Conservation (phyloP, 1,140 invertebrate genomes). For the Ips nitidus region DNA sequence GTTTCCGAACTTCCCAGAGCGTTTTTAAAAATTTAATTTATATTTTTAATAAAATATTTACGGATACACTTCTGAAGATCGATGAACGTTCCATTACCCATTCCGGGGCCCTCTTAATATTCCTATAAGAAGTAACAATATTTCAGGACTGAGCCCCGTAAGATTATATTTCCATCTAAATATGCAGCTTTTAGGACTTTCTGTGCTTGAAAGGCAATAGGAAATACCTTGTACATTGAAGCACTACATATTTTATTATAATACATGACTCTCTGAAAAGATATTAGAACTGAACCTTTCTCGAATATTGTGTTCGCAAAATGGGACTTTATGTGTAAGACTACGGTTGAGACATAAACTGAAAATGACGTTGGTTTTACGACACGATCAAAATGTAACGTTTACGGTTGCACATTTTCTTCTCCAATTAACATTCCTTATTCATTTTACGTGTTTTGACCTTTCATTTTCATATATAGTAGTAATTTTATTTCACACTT, state of each 20-base stretch:
- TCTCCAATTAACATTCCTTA: constrained; percentile 29
- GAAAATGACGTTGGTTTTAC: constrained; percentile 25
- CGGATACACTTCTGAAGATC: neutral
- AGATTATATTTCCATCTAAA: constrained; percentile 2
- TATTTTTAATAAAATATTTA: constrained; percentile 1
- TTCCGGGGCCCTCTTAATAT: neutral
- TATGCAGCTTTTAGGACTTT: neutral
- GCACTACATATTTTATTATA: neutral
- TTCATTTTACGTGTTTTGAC: constrained; percentile 20
- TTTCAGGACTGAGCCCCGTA: neutral
- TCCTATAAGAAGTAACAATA: neutral
- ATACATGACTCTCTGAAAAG: constrained; percentile 1
- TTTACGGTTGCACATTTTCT: constrained; percentile 25
- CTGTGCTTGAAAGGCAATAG: neutral
- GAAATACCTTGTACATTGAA: constrained; percentile 1
- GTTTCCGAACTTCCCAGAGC: too few species aligned
- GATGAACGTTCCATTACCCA: neutral
- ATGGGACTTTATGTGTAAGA: constrained; percentile 8
- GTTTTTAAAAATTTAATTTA: neutral
- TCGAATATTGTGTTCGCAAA: constrained; percentile 13
- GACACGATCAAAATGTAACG: constrained; percentile 25
- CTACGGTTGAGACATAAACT: constrained; percentile 17
- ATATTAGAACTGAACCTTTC: constrained; percentile 18
- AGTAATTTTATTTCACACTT: constrained; percentile 1
- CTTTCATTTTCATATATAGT: constrained; percentile 9